A percentile compares a stretch with the other conserved stretches of the same genome.
Evolutionary conservation across 2,888 invertebrate genomes (phyloP).

Genomic region (Orthosia incerta): DNA sequence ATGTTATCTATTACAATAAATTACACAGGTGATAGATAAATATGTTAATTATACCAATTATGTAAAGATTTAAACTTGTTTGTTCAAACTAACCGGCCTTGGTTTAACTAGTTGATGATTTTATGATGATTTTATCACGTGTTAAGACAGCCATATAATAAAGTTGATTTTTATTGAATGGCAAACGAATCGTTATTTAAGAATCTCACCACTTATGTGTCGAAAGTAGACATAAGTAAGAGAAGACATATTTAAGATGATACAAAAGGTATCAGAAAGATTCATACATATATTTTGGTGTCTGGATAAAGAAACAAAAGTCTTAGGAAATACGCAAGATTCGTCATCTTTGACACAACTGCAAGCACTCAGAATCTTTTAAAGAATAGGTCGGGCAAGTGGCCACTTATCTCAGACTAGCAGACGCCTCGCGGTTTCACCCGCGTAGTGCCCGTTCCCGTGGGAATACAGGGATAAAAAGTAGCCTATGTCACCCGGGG

Average conservation of each 20-base stretch:
- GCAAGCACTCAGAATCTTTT: not conserved
- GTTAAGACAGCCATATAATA: constrained; percentile 1
- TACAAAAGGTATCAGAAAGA: no score
- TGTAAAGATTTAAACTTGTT: constrained; percentile 35
- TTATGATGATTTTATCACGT: constrained; percentile 15
- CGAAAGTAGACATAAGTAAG: no score
- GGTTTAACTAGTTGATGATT: constrained; percentile 29
- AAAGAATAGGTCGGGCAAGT: not conserved
- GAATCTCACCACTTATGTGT: not conserved
- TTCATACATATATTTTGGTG: no score
- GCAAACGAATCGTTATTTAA: not conserved
- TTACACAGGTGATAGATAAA: constrained; percentile 14
- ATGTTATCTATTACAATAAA: constrained; percentile 33
- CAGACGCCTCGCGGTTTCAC: no score
- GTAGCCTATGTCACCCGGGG: no score
- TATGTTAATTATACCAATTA: constrained; percentile 39
- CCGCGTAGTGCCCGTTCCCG: no score
- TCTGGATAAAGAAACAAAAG: no score
- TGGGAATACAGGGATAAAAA: no score
- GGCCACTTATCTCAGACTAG: not conserved
- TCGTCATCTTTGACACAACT: no score
- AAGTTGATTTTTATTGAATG: constrained; percentile 14
- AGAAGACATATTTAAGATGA: no score
- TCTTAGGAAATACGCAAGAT: no score
- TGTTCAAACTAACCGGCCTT: constrained; percentile 26